Evolutionary conservation across 2,113 vertebrate species (phyloP).

Genomic region (Galeopterus variegatus): DNA sequence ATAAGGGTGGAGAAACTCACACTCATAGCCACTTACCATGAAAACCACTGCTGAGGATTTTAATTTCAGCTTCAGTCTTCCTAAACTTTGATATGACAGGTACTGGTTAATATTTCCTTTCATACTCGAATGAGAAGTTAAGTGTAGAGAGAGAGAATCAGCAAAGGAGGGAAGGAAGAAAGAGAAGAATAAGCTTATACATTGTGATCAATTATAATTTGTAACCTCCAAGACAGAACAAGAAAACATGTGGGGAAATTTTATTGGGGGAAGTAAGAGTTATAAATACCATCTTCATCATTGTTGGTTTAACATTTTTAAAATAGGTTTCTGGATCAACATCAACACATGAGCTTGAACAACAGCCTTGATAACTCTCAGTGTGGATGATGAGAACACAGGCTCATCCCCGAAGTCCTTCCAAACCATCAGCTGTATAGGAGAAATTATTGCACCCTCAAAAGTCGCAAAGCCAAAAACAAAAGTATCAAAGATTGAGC

Average conservation of each 20-base stretch:
- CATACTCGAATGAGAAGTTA: not conserved
- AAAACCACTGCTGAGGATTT: not conserved
- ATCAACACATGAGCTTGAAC: not conserved
- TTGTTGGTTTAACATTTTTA: constrained; percentile 26
- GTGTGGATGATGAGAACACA: not conserved
- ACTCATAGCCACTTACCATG: not conserved
- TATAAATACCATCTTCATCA: not conserved
- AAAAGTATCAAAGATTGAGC: constrained; percentile 70
- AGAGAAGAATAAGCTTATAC: not conserved
- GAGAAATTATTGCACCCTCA: constrained; percentile 26
- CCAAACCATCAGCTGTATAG: not conserved
- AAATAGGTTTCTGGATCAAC: not conserved
- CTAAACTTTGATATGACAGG: not conserved
- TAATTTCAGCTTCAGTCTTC: not conserved
- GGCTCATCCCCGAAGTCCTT: constrained; percentile 48
- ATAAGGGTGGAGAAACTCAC: not conserved
- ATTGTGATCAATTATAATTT: not conserved
- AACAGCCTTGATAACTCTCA: not conserved
- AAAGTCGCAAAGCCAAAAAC: constrained; percentile 46
- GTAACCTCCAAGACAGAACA: not conserved
- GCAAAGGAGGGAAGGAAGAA: not conserved
- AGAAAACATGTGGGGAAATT: not conserved
- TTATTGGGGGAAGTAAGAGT: not conserved
- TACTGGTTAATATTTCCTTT: not conserved
- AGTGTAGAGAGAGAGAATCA: not conserved